phyloP scores from a whole-genome alignment of 2,888 invertebrate genomes.

The Teinopalpus imperialis region DNA sequence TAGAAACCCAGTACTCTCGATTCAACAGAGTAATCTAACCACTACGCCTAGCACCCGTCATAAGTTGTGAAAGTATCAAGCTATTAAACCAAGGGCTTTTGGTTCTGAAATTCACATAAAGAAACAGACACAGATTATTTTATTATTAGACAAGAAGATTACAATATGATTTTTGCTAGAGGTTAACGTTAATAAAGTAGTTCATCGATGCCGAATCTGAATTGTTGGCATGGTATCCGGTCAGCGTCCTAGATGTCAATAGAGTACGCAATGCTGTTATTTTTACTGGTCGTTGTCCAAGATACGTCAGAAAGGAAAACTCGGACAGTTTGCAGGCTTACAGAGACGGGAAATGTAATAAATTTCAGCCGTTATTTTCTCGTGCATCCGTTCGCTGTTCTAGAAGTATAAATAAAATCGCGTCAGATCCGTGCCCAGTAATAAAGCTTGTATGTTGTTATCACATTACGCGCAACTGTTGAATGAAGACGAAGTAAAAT shows the following conservation, averaged over 20 bases:
- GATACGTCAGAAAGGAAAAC: slow-evolving; percentile 59
- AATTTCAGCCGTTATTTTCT: slow-evolving; percentile 65
- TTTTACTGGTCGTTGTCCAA: slow-evolving; percentile 78
- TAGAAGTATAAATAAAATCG: slow-evolving; percentile 62
- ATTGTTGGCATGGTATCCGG: slow-evolving; percentile 71
- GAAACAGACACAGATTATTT: too few relatives aligned
- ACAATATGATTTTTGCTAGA: too few relatives aligned
- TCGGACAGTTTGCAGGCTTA: slow-evolving; percentile 46
- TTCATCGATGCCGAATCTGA: slow-evolving; percentile 39
- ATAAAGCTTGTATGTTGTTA: slow-evolving; percentile 32
- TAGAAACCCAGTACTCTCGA: too few relatives aligned
- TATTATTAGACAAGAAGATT: too few relatives aligned
- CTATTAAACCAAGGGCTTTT: too few relatives aligned
- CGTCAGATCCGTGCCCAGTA: slow-evolving; percentile 39
- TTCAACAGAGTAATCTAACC: too few relatives aligned
- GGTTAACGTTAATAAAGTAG: slow-evolving; percentile 26
- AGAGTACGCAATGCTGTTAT: slow-evolving; percentile 66
- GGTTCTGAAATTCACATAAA: too few relatives aligned
- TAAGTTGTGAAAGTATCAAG: too few relatives aligned
- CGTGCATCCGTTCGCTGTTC: slow-evolving; percentile 59
- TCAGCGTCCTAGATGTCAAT: slow-evolving; percentile 74
- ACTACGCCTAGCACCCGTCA: too few relatives aligned
- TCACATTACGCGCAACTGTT: background rate
- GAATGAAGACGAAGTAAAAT: background rate
- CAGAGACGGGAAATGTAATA: slow-evolving; percentile 63